Percentiles rank a stretch among this genome's conserved stretches.
Evolutionary conservation across 2,888 invertebrate species (phyloP).

Genomic region (Shargacucullia verbasci): DNA sequence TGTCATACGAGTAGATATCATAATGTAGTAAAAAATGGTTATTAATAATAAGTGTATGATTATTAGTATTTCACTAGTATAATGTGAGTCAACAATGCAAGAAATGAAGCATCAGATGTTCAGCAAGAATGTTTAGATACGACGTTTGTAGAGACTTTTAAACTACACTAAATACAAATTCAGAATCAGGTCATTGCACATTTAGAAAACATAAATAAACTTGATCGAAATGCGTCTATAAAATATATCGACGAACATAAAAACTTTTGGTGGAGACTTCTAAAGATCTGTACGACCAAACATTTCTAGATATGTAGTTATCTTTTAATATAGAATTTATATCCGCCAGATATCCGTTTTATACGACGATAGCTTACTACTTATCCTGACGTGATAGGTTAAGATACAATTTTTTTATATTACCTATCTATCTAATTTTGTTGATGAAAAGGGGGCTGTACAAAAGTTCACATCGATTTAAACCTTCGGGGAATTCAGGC

Average conservation of each 20-base stretch:
- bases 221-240: conserved; percentile 6
- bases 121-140: conserved; percentile 13
- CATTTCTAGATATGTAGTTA: conserved; percentile 6
- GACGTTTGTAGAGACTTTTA: conserved; percentile 15
- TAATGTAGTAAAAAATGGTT: no score
- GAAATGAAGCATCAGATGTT: not conserved
- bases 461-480: no score
- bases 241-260: not conserved
- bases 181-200: conserved; percentile 36
- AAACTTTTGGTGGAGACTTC: conserved; percentile 5
- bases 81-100: not conserved
- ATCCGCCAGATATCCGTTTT: not conserved
- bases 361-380: conserved; percentile 1
- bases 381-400: not conserved
- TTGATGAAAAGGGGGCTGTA: no score
- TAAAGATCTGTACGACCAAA: conserved; percentile 14
- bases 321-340: no score
- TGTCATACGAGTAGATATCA: no score
- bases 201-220: conserved; percentile 8
- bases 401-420: no score
- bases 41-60: no score
- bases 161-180: conserved; percentile 5
- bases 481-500: no score
- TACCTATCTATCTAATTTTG: no score
- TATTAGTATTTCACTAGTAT: no score